Conservation (phyloP, 2,888 invertebrate genomes). For the Disparrhopalites patrizii region DNA sequence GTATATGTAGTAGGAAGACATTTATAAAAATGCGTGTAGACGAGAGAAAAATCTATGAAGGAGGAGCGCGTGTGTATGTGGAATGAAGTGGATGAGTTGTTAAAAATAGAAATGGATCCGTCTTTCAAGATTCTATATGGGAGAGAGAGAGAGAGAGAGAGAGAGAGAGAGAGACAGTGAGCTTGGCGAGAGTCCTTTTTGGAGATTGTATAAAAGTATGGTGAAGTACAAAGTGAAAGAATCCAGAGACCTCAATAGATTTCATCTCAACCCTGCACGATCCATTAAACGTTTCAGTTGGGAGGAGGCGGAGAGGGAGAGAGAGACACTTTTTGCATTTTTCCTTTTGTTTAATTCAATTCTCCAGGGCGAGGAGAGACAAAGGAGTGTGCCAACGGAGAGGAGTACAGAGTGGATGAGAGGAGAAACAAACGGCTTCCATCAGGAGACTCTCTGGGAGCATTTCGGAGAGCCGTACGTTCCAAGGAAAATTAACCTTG, state of each 20-base stretch:
- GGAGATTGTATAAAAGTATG: background rate
- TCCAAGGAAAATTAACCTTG: background rate
- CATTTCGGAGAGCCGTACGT: too few relatives aligned
- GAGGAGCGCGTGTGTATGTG: background rate
- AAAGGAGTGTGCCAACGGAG: background rate
- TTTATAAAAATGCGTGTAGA: too few relatives aligned
- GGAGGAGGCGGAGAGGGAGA: background rate
- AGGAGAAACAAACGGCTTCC: background rate
- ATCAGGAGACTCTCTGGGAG: too few relatives aligned
- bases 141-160: too few relatives aligned
- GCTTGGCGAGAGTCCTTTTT: too few relatives aligned
- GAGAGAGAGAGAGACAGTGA: too few relatives aligned
- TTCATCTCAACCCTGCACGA: slow-evolving; percentile 9
- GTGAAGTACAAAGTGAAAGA: slow-evolving; percentile 3
- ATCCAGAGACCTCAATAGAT: slow-evolving; percentile 11
- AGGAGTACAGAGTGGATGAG: background rate
- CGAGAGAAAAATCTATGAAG: background rate
- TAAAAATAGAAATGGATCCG: background rate
- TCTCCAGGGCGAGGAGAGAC: background rate
- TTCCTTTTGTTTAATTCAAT: slow-evolving; percentile 3
- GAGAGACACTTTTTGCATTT: slow-evolving; percentile 4
- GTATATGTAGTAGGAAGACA: too few relatives aligned
- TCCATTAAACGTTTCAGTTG: slow-evolving; percentile 2
- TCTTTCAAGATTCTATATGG: too few relatives aligned
- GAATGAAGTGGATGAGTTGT: slow-evolving; percentile 5